Percentiles rank a stretch among this genome's conserved stretches.
phyloP scores from a whole-genome alignment of 37 sponge, comb jelly and placozoan genomes.

The Bolinopsis microptera region DNA sequence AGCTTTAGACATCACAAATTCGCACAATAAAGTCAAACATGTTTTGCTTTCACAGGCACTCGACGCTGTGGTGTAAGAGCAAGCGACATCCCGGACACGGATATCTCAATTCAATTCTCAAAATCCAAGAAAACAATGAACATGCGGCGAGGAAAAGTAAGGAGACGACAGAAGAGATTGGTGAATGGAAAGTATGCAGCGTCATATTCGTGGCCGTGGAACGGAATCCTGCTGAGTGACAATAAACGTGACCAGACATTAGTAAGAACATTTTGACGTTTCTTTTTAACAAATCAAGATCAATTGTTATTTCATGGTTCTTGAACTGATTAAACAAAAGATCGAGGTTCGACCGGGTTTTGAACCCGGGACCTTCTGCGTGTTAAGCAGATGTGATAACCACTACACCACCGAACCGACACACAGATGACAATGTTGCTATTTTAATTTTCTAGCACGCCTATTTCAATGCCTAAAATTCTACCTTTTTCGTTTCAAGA shows the following conservation, averaged over 20 bases:
- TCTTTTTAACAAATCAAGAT: neutral
- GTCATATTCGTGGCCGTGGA: slow-evolving; percentile 51
- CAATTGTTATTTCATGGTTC: too few species aligned
- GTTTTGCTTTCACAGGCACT: too few species aligned
- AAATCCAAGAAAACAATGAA: neutral
- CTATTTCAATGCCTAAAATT: too few species aligned
- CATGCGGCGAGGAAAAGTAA: neutral
- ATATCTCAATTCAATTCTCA: neutral
- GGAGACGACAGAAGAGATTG: slow-evolving; percentile 11
- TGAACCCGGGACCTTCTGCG: slow-evolving; percentile 68
- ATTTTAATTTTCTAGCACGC: too few species aligned
- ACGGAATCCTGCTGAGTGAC: neutral
- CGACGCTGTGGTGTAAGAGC: slow-evolving; percentile 19
- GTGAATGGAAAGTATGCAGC: neutral
- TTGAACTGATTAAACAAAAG: slow-evolving; percentile 2
- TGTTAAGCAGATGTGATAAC: slow-evolving; percentile 68
- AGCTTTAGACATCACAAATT: too few species aligned
- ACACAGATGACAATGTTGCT: too few species aligned
- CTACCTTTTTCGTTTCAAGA: too few species aligned
- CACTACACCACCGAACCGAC: slow-evolving; percentile 66
- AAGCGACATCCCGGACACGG: neutral
- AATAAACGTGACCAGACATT: neutral
- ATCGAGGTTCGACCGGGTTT: slow-evolving; percentile 68
- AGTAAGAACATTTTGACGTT: neutral
- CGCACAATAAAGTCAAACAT: too few species aligned